Evolutionary conservation across 1,140 invertebrate species (phyloP).

Genomic region (Micrasema minimum): DNA sequence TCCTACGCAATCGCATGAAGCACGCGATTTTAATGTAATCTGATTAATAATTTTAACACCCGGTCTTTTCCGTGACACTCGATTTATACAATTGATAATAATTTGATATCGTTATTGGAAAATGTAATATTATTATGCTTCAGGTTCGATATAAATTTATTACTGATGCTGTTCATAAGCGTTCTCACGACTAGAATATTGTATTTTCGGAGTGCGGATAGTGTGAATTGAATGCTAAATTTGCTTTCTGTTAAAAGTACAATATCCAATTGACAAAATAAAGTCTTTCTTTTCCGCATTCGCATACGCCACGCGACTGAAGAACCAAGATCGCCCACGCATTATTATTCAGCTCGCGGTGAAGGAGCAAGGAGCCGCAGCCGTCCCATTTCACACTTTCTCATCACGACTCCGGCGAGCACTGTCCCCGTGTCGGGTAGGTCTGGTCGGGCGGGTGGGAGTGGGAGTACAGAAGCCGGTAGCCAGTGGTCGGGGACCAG

Average conservation of each 20-base stretch:
- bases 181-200: no score
- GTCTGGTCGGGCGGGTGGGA: no score
- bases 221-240: no score
- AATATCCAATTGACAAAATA: no score
- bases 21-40: constrained; percentile 1
- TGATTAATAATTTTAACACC: neutral
- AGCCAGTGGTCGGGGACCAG: neutral
- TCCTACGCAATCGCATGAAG: neutral
- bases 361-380: neutral
- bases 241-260: no score
- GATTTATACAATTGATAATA: no score
- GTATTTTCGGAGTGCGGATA: no score
- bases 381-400: constrained; percentile 38
- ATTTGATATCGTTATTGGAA: no score
- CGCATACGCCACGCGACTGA: constrained; percentile 6
- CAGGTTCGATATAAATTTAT: no score
- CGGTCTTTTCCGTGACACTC: neutral
- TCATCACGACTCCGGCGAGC: constrained; percentile 28
- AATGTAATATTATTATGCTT: no score
- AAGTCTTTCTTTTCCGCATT: constrained; percentile 30
- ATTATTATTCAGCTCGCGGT: constrained; percentile 12
- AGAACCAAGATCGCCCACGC: neutral
- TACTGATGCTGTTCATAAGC: no score
- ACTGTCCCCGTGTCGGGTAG: neutral
- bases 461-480: no score